Percentiles rank a stretch among this genome's conserved stretches.
Conservation (phyloP, 2,888 invertebrate species). For the Drosophila macrospina region DNA sequence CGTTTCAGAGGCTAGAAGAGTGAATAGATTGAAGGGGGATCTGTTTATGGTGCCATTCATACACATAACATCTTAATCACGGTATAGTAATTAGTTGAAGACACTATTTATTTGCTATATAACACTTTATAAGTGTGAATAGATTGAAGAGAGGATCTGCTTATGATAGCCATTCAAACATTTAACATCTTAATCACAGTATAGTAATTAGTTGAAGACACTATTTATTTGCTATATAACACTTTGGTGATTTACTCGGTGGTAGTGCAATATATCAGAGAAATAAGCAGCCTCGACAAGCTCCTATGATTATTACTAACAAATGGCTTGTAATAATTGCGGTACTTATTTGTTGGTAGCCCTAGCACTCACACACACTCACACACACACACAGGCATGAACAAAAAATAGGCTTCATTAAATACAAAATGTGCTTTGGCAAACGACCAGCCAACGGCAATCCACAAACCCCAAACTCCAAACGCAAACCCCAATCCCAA, state of each 20-base stretch:
- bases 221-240: background rate
- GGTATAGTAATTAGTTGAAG: background rate
- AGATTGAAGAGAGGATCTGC: too few species aligned
- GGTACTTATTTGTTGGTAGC: slow-evolving; percentile 58
- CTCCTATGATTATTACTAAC: slow-evolving; percentile 50
- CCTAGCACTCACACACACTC: slow-evolving; percentile 2
- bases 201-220: background rate
- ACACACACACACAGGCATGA: background rate
- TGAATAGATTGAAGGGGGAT: too few species aligned
- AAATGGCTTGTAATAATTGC: slow-evolving; percentile 67
- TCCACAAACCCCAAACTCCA: slow-evolving; percentile 10
- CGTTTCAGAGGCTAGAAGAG: background rate
- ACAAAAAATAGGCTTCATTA: slow-evolving; percentile 76
- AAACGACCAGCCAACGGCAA: slow-evolving; percentile 49
- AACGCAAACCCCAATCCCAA: slow-evolving; percentile 17
- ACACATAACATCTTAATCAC: background rate
- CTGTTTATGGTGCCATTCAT: too few species aligned
- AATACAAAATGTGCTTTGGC: slow-evolving; percentile 70
- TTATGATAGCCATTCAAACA: too few species aligned
- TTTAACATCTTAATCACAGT: background rate
- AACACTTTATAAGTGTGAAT: too few species aligned
- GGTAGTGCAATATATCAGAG: slow-evolving; percentile 3
- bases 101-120: background rate
- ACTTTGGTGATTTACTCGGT: slow-evolving; percentile 27
- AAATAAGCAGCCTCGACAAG: slow-evolving; percentile 9